These are phyloP conservation scores for Matsumurasca onukii DNA, from an alignment of 1,140 invertebrate species.

Conservation along the genomic window DNA sequence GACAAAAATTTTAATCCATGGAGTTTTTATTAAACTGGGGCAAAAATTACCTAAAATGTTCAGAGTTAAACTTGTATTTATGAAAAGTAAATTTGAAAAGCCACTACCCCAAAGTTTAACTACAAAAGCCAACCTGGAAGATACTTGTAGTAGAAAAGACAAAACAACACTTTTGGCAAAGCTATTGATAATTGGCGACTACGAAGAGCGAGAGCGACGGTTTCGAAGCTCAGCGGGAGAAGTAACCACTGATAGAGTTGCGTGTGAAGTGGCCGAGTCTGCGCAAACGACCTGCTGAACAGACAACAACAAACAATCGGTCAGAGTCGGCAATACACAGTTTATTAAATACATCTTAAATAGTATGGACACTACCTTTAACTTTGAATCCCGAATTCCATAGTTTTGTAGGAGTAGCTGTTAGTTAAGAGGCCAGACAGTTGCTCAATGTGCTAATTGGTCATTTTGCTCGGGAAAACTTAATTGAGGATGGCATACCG, in stretches of 20 bases:
- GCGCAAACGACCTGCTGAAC: slow-evolving; percentile 39
- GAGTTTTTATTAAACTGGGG: neutral
- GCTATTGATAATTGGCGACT: slow-evolving; percentile 10
- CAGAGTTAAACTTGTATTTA: neutral
- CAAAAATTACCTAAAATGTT: neutral
- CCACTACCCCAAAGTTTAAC: neutral
- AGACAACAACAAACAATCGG: slow-evolving; percentile 23
- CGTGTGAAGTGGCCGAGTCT: slow-evolving; percentile 42
- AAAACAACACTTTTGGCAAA: slow-evolving; percentile 14
- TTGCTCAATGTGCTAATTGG: neutral
- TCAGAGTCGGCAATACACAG: slow-evolving; percentile 22
- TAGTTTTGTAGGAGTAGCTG: neutral
- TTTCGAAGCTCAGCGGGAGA: slow-evolving; percentile 27
- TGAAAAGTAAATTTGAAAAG: neutral
- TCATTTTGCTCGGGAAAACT: no score
- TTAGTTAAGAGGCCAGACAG: neutral
- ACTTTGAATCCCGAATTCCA: neutral
- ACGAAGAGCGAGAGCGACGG: neutral
- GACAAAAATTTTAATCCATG: neutral
- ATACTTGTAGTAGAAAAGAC: neutral
- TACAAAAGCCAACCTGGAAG: slow-evolving; percentile 7
- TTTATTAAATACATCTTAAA: neutral
- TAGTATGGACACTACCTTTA: neutral
- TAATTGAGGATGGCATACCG: no score
- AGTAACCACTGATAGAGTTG: slow-evolving; percentile 39